A percentile compares a stretch with the other conserved stretches of the same genome.
Conservation (phyloP, 2,888 invertebrate species). For the Tubulanus polymorphus region DNA sequence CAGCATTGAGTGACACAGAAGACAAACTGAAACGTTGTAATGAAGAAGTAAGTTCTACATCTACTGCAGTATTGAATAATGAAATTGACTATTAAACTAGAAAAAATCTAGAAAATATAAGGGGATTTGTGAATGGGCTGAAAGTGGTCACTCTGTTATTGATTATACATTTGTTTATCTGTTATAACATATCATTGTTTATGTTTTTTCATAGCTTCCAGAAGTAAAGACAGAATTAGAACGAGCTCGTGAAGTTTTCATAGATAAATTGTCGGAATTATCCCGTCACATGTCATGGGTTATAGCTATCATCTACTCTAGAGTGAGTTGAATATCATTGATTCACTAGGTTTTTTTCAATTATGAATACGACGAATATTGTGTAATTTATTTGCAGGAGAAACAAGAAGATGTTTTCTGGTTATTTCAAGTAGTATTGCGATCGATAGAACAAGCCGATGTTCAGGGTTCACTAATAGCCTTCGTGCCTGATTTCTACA, state of each 20-base stretch:
- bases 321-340: slow-evolving; percentile 48
- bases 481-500: slow-evolving; percentile 71
- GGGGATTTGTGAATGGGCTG: too few relatives aligned
- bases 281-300: slow-evolving; percentile 69
- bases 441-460: slow-evolving; percentile 62
- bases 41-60: slow-evolving; percentile 31
- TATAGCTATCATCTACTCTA: slow-evolving; percentile 64
- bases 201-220: slow-evolving; percentile 22
- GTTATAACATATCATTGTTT: background rate
- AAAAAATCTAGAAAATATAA: too few relatives aligned
- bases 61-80: too few relatives aligned
- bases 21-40: slow-evolving; percentile 42
- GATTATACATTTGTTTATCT: background rate
- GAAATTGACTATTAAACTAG: too few relatives aligned
- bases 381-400: slow-evolving; percentile 45
- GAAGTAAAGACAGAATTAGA: slow-evolving; percentile 59
- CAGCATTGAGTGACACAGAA: slow-evolving; percentile 62
- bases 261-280: slow-evolving; percentile 61
- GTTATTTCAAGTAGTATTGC: slow-evolving; percentile 61
- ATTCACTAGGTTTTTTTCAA: too few relatives aligned
- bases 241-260: slow-evolving; percentile 62
- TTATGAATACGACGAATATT: too few relatives aligned
- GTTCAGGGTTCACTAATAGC: slow-evolving; percentile 64
- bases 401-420: slow-evolving; percentile 63
- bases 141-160: too few relatives aligned